Evolutionary conservation across 2,113 vertebrate genomes (phyloP), one percentile per base, ranked within the genome.

Genomic region (Cyprinus carpio): DNA sequence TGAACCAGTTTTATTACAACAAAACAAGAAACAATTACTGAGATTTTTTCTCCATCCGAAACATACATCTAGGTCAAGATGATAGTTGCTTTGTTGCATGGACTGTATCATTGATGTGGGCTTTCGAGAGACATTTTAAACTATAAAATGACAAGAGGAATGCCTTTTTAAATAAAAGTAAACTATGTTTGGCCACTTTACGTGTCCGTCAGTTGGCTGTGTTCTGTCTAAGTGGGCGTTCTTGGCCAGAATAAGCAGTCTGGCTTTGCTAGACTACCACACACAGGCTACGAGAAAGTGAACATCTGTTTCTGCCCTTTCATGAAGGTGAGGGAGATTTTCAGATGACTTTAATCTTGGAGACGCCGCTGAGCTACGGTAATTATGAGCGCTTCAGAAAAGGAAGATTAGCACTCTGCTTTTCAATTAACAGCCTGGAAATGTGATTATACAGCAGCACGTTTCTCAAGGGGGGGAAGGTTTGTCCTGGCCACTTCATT

Each of bases 371-470:
- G 84, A 87, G 67, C 79, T 29, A 58, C 86, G 27, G 84, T 87
- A 87, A 89, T 89, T 89, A 87, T 89, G 85, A 87, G 80, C 60
- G 67, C 85, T 87, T 75, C 80, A 83, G 84, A 81, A 51, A 71
- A 67, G 79, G 84, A 81, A 87, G 87, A 84, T 86, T 87, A 88
- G 58, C 77, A 78, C 58, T 87, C 71, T 81, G 85, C 85, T 83
- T 83, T 89, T 85, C 85, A 89, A 85, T 89, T 89, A 89, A 77
- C 71, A 75, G 60, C 67, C 77, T 81, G 80, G 20, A 72, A 89
- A 87, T 80, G 80, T 83, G 87, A 89, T 87, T 85, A 89, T 81
- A 67, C 75, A 81, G 80, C 40, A 54, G 40, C 80, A 78, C 78
- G 80, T 40, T 67, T 62, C 29, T 84, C 75, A 84, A 43, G 25